Base-by-base conservation (phyloP, 2,113 vertebrate genomes). In the Pituophis catenifer region DNA sequence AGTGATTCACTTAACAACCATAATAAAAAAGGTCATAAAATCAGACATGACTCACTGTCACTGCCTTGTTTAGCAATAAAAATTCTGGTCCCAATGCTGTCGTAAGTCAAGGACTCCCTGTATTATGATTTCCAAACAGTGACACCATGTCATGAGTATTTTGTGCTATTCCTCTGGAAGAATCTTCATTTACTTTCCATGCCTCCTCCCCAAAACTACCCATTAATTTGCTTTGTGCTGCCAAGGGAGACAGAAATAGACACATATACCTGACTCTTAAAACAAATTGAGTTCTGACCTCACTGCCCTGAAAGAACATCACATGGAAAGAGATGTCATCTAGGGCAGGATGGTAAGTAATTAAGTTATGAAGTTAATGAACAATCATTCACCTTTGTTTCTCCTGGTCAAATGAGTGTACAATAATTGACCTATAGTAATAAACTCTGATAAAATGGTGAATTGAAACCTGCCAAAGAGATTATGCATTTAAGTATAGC, bases 341-440 rank as follows among this genome's bases (percentile, higher is more conserved):
- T 59, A 89, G 90, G 38, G 59, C 90, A 93, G 75, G 50, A 75
- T 24, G 58, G 48, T 59, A 62, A 29, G 65, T 93, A 93, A 93
- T 93, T 91, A 93, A 91, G 90, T 89, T 91, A 91, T 52, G 26
- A 33, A 75, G 86, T 91, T 91, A 93, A 93, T 91, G 90, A 93
- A 33, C 33, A 58, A 58, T 91, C 86, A 93, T 89, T 91, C 90
- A 89, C 86, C 90, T 93, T 38, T 89, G 86, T 90, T 93, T 93
- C 86, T 93, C 86, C 89, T 89, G 88, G 87, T 88, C 65, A 89
- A 91, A 93, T 91, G 86, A 90, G 13, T 89, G 17, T 65, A 59
- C 21, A 85, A 55, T 93, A 93, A 91, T 59, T 91, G 90, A 81
- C 93, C 57, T 65, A n/a, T 85, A 81, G 44, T 89, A 91, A 93